Percentiles rank a stretch among this genome's conserved stretches.
These are phyloP conservation scores for Pelochelys cantorii DNA, from an alignment of 2,797 vertebrate species.

Conservation along the genomic window DNA sequence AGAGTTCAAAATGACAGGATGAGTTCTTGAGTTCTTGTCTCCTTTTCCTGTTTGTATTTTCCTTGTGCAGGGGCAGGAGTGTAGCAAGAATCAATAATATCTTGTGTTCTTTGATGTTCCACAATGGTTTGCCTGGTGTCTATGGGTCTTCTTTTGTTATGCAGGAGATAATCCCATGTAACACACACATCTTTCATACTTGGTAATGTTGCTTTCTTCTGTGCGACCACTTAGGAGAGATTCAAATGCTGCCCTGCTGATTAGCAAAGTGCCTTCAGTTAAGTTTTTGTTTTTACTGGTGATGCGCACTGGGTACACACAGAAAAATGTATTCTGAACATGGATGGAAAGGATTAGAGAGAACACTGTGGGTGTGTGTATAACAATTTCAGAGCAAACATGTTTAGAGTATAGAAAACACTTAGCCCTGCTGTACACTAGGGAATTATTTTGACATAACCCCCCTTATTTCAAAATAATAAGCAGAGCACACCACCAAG, in stretches of 20 bases:
- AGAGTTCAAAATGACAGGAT: neutral
- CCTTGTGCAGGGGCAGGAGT: rapidly evolving
- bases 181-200: neutral
- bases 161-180: neutral
- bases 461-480: too few species aligned
- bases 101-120: neutral
- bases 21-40: neutral
- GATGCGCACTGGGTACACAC: too few species aligned
- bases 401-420: neutral
- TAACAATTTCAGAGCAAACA: neutral
- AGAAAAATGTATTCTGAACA: too few species aligned
- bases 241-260: too few species aligned
- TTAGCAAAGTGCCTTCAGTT: too few species aligned
- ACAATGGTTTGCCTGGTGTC: neutral
- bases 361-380: neutral
- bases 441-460: too few species aligned
- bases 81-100: neutral
- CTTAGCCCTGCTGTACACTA: too few species aligned
- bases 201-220: neutral
- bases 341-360: too few species aligned
- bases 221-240: too few species aligned
- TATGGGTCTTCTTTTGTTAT: neutral
- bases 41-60: neutral
- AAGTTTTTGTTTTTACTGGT: too few species aligned
- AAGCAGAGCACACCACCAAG: too few species aligned